Conservation (phyloP, 2,888 invertebrate genomes). For the Lordiphosa fenestrarum region DNA sequence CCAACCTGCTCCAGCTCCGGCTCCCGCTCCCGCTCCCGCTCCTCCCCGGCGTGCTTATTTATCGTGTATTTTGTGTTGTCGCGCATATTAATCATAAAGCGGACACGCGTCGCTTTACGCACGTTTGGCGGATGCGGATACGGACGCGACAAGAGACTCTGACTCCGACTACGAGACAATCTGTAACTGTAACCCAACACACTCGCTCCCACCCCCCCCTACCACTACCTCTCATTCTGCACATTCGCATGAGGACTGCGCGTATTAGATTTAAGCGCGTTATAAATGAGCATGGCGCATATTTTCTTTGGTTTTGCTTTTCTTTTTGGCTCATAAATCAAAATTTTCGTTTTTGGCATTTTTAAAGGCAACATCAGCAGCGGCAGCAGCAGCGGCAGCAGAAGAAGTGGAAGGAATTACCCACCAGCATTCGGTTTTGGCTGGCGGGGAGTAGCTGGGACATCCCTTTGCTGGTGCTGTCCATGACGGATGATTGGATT, state of each 20-base stretch:
- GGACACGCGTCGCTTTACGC: conserved; percentile 75
- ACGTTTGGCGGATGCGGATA: conserved; percentile 68
- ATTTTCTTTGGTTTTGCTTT: conserved; percentile 47
- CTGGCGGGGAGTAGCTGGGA: conserved; percentile 7
- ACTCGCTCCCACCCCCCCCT: background rate
- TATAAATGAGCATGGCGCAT: conserved; percentile 68
- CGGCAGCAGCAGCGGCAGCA: conserved; percentile 5
- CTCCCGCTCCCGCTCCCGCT: background rate
- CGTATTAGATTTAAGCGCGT: conserved; percentile 74
- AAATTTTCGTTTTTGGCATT: conserved; percentile 71
- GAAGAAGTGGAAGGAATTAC: conserved; percentile 3
- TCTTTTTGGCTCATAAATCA: conserved; percentile 57
- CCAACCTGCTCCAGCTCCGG: background rate
- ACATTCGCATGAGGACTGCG: conserved; percentile 34
- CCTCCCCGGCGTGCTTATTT: conserved; percentile 36
- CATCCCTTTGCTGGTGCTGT: conserved; percentile 61
- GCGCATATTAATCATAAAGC: conserved; percentile 73
- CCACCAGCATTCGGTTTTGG: conserved; percentile 1
- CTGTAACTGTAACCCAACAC: conserved; percentile 33
- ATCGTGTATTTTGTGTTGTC: conserved; percentile 72
- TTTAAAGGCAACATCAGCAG: conserved; percentile 50
- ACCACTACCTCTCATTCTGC: conserved; percentile 2
- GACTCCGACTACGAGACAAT: conserved; percentile 5
- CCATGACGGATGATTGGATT: conserved; percentile 74
- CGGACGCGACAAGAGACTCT: conserved; percentile 53